Percentiles rank a stretch among this genome's conserved stretches.
Evolutionary conservation across 2,888 invertebrate species (phyloP).

Genomic region (Coelinius sp.): DNA sequence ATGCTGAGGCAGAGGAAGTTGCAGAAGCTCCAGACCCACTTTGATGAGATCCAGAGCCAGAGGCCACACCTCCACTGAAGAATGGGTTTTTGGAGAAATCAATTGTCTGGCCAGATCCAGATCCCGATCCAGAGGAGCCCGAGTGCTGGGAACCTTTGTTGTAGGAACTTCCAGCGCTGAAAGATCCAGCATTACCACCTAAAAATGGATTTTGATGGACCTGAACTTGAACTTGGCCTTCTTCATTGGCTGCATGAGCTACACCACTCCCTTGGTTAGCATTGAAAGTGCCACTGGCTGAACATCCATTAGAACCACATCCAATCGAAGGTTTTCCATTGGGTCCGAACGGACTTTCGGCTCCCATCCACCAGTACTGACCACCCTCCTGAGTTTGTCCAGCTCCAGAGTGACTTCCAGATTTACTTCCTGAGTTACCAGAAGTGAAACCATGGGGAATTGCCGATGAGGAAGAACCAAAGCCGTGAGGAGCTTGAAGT

Average conservation of each 20-base stretch:
- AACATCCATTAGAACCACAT: conserved; percentile 44
- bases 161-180: neutral
- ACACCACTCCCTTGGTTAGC: conserved; percentile 29
- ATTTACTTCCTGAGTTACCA: conserved; percentile 22
- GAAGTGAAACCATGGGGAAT: conserved; percentile 18
- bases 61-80: conserved; percentile 27
- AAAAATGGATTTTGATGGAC: conserved; percentile 49
- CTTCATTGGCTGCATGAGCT: conserved; percentile 36
- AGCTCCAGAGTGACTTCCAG: neutral
- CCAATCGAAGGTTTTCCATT: conserved; percentile 42
- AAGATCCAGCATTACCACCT: conserved; percentile 22
- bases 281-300: conserved; percentile 39
- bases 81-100: conserved; percentile 44
- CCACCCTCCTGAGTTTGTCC: conserved; percentile 8
- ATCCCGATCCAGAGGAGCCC: conserved; percentile 12
- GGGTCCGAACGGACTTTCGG: conserved; percentile 45
- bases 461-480: neutral
- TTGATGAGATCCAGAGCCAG: conserved; percentile 10
- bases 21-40: neutral
- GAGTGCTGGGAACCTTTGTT: neutral
- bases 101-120: neutral
- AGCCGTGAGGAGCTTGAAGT: neutral
- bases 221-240: conserved; percentile 35
- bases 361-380: conserved; percentile 50
- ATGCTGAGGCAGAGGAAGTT: neutral